These are phyloP conservation scores for Sarcophaga variegata DNA, from an alignment of 2,888 invertebrate species.

Conservation along the genomic window DNA sequence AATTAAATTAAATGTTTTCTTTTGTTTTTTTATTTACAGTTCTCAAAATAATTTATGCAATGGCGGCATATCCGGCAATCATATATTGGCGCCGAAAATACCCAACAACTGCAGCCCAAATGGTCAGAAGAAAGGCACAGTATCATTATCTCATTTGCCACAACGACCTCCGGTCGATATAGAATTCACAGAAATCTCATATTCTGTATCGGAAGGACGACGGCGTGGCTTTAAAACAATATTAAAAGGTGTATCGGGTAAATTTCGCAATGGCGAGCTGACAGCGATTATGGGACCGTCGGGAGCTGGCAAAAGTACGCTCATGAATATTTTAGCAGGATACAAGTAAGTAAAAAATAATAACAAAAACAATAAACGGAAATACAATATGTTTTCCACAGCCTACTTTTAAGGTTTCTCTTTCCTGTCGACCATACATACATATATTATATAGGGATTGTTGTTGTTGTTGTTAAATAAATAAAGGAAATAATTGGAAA, in stretches of 20 bases:
- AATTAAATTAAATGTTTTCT: neutral
- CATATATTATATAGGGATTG: too few relatives aligned
- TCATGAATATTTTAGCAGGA: conserved; percentile 94
- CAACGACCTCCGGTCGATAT: conserved; percentile 95
- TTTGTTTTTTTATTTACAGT: conserved; percentile 77
- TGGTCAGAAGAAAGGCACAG: conserved; percentile 87
- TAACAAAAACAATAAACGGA: neutral
- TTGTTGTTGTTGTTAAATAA: too few relatives aligned
- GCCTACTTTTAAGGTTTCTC: conserved; percentile 10
- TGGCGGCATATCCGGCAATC: conserved; percentile 83
- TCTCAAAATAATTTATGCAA: conserved; percentile 89
- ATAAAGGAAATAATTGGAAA: too few relatives aligned
- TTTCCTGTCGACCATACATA: neutral
- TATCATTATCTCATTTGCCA: conserved; percentile 89
- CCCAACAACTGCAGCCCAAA: conserved; percentile 87
- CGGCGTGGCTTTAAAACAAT: conserved; percentile 92
- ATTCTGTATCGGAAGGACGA: conserved; percentile 93
- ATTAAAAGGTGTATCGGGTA: conserved; percentile 93
- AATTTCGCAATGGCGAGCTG: conserved; percentile 94
- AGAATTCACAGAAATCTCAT: conserved; percentile 93
- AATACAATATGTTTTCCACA: conserved; percentile 1
- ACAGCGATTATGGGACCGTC: conserved; percentile 99
- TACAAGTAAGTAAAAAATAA: conserved; percentile 87
- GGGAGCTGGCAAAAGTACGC: conserved; percentile 89
- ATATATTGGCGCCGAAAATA: conserved; percentile 86